A percentile compares a stretch with the other conserved stretches of the same genome.
These are phyloP conservation scores for Aleiodes testaceus DNA, from an alignment of 2,888 invertebrate species.

Conservation along the genomic window DNA sequence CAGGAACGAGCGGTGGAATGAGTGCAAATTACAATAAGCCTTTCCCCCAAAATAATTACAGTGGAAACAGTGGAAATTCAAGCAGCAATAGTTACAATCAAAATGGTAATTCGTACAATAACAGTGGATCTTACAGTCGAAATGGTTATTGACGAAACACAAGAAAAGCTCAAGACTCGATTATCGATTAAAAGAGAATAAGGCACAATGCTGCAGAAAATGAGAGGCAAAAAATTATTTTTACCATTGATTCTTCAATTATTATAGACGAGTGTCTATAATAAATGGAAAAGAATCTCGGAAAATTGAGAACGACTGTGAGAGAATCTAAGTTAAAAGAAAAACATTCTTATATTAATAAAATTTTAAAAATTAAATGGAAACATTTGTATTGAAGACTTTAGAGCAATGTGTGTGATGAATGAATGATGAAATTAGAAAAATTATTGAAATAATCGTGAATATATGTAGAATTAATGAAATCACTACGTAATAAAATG, in stretches of 20 bases:
- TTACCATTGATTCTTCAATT: no score
- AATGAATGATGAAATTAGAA: neutral
- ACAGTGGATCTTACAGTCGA: slow-evolving; percentile 59
- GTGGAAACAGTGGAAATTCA: slow-evolving; percentile 54
- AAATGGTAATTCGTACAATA: slow-evolving; percentile 63
- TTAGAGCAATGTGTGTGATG: no score
- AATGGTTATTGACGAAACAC: slow-evolving; percentile 64
- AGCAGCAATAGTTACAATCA: slow-evolving; percentile 58
- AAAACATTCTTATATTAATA: no score
- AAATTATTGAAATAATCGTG: neutral
- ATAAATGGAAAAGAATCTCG: no score
- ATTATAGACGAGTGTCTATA: no score
- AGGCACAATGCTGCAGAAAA: no score
- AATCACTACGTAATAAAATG: slow-evolving; percentile 4
- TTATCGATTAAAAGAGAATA: no score
- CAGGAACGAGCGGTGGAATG: slow-evolving; percentile 56
- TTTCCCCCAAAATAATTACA: slow-evolving; percentile 63
- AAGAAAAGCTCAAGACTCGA: slow-evolving; percentile 8
- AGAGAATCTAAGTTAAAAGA: no score
- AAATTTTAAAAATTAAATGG: no score
- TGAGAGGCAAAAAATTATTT: no score
- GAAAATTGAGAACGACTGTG: no score
- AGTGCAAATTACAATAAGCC: slow-evolving; percentile 59
- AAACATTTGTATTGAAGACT: no score
- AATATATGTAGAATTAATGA: slow-evolving; percentile 13